Evolutionary conservation across 2,113 vertebrate species (phyloP).

Genomic region (Eupsittula cactorum): DNA sequence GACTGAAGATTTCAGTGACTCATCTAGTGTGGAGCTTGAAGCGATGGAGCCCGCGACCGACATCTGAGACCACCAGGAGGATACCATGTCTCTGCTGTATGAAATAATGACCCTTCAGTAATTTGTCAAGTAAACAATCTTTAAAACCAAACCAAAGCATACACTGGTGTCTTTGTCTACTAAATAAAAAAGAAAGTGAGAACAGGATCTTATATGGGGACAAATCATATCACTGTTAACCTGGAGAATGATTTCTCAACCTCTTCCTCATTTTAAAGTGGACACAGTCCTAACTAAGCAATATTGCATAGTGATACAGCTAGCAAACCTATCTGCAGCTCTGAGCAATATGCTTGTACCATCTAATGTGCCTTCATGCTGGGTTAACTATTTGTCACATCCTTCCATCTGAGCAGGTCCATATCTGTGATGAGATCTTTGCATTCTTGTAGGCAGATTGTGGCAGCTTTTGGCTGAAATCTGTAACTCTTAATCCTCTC

Average conservation of each 20-base stretch:
- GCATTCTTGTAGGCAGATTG: neutral
- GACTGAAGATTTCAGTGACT: neutral
- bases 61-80: neutral
- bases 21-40: neutral
- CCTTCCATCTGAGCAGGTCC: neutral
- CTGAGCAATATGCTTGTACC: neutral
- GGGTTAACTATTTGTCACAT: neutral
- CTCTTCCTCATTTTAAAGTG: neutral
- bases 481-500: neutral
- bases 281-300: neutral
- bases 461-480: neutral
- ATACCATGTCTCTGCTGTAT: neutral
- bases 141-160: neutral
- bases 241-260: neutral
- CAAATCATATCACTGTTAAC: neutral
- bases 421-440: neutral
- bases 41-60: neutral
- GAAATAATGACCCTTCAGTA: neutral
- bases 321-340: neutral
- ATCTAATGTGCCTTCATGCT: neutral
- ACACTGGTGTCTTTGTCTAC: neutral
- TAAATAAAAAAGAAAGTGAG: neutral
- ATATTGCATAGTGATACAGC: accelerated
- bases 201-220: neutral
- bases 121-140: neutral